Evolutionary conservation across 2,797 vertebrate genomes (phyloP).

Genomic region (Aphelocoma californica): DNA sequence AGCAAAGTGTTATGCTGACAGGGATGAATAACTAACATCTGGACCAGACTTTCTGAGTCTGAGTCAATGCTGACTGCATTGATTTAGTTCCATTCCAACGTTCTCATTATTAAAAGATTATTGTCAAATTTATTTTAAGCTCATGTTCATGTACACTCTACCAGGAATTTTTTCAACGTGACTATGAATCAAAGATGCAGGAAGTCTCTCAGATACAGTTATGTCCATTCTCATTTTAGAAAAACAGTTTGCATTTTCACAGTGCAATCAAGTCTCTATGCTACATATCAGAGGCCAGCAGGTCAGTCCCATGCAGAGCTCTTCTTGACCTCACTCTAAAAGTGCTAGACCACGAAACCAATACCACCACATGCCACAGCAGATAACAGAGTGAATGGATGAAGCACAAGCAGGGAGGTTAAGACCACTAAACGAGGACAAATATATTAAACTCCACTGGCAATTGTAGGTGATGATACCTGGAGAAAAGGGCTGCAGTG

Average conservation of each 20-base stretch:
- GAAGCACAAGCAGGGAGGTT: background rate
- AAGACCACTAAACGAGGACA: background rate
- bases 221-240: background rate
- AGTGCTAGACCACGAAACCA: background rate
- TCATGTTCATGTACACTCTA: background rate
- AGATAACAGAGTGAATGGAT: background rate
- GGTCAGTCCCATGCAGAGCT: background rate
- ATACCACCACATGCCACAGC: background rate
- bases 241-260: background rate
- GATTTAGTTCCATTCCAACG: background rate
- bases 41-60: background rate
- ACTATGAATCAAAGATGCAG: background rate
- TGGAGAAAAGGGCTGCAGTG: background rate
- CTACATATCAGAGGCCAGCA: background rate
- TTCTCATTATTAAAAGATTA: background rate
- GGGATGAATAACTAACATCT: background rate
- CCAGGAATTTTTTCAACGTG: background rate
- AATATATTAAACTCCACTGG: background rate
- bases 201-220: background rate
- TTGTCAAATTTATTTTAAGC: background rate
- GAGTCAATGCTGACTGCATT: background rate
- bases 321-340: background rate
- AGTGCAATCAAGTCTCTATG: background rate
- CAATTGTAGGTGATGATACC: background rate
- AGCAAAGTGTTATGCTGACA: background rate